Conservation (phyloP, 2,113 vertebrate genomes). For the Heliornis fulica region DNA sequence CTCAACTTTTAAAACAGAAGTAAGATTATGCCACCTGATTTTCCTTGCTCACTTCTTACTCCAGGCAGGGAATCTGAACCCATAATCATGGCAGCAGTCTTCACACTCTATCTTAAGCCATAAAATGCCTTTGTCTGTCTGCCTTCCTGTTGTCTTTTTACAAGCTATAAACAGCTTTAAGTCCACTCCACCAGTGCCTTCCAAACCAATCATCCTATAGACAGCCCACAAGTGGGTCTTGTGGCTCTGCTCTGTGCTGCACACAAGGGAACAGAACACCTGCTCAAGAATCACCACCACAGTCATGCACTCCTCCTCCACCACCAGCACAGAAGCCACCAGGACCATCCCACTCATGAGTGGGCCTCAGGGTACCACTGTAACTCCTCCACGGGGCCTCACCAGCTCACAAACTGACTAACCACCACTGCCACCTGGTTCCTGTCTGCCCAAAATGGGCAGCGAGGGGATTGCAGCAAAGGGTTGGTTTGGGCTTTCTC, state of each 20-base stretch:
- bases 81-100: background rate
- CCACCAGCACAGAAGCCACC: fast-evolving
- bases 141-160: background rate
- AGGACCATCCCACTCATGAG: fast-evolving
- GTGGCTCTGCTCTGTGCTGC: background rate
- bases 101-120: background rate
- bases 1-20: background rate
- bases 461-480: background rate
- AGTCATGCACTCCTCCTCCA: background rate
- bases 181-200: background rate
- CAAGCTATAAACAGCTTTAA: background rate
- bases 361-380: fast-evolving
- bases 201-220: background rate
- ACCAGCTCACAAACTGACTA: background rate
- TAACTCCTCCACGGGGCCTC: background rate
- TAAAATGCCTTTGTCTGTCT: background rate
- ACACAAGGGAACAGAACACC: background rate
- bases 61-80: background rate
- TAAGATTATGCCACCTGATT: background rate
- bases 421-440: background rate
- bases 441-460: background rate
- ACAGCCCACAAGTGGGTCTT: background rate
- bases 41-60: background rate
- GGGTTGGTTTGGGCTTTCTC: too few relatives aligned
- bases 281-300: background rate